Evolutionary conservation across 2,113 vertebrate genomes (phyloP), one percentile per base, ranked within the genome.

Genomic region (Pyrgilauda ruficollis): DNA sequence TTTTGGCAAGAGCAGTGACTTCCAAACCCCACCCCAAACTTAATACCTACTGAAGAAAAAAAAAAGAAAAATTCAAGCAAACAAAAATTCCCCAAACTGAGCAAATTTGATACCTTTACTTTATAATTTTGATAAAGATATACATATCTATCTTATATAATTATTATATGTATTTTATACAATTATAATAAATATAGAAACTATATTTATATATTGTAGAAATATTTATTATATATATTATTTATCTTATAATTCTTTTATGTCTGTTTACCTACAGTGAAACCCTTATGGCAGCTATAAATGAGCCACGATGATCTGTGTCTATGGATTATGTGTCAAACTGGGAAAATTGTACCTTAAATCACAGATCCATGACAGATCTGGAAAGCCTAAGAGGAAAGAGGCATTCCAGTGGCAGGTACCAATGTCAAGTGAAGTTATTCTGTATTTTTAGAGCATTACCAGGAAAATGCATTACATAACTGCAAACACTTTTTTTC

Each of bases 301-400:
- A 84, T 26, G n/a, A 61, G 22, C 26, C 89, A 47, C 20, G 77
- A 33, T 92, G 79, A 98, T 97, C 97, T 98, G 68, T 97, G 91
- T 93, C 92, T 95, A 96, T 96, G 92, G 97, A 98, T 98, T 97
- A 95, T 13, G 7, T 93, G 95, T 97, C 97, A 97, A 59, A 87
- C 67, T 55, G 93, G 89, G 97, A 97, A 95, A 97, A 96, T 43
- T 75, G 72, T 30, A 52, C 28, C 68, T 97, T 97, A 97, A 98
- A 97, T 98, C 95, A 86, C 26, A 87, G 33, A 62, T 72, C 93
- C 84, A 75, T 5, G 2, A n/a, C 55, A 93, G 89, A 96, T 79
- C 93, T 96, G 97, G 87, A 91, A 95, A 93, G 69, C 31, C 52
- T 24, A 21, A 23, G 22, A 63, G 66, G 89, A 79, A n/a, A 53